Evolutionary conservation across 2,888 invertebrate species (phyloP).

Genomic region (Tachina fera): DNA sequence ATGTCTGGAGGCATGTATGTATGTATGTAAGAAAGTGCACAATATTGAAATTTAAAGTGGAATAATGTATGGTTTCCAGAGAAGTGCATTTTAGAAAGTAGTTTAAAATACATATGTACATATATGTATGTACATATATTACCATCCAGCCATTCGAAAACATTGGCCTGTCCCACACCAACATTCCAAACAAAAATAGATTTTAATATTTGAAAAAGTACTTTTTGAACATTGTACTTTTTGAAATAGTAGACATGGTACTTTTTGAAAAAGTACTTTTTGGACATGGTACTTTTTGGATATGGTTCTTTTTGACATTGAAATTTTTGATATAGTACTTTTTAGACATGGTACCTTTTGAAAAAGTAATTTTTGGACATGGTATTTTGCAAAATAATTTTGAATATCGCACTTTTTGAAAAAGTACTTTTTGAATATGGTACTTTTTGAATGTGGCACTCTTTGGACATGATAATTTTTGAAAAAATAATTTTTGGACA

Average conservation of each 20-base stretch:
- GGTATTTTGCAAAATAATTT: neutral
- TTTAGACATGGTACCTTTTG: neutral
- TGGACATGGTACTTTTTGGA: too few relatives aligned
- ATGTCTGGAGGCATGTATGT: neutral
- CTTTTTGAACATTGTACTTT: neutral
- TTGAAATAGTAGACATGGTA: neutral
- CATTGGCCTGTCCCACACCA: too few relatives aligned
- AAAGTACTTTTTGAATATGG: neutral
- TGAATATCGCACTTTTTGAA: neutral
- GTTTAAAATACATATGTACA: too few relatives aligned
- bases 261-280: neutral
- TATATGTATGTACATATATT: too few relatives aligned
- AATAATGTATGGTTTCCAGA: neutral
- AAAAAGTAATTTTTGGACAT: neutral
- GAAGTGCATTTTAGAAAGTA: too few relatives aligned
- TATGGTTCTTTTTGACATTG: neutral
- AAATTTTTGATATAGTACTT: too few relatives aligned
- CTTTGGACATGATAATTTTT: neutral
- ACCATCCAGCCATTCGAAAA: too few relatives aligned
- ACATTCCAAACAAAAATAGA: too few relatives aligned
- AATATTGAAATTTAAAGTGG: neutral
- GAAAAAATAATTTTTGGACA: neutral
- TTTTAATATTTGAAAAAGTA: neutral
- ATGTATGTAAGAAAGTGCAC: neutral
- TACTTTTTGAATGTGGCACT: neutral